These are phyloP conservation scores for Mustela nigripes DNA, from an alignment of 2,113 vertebrate species.

Conservation along the genomic window DNA sequence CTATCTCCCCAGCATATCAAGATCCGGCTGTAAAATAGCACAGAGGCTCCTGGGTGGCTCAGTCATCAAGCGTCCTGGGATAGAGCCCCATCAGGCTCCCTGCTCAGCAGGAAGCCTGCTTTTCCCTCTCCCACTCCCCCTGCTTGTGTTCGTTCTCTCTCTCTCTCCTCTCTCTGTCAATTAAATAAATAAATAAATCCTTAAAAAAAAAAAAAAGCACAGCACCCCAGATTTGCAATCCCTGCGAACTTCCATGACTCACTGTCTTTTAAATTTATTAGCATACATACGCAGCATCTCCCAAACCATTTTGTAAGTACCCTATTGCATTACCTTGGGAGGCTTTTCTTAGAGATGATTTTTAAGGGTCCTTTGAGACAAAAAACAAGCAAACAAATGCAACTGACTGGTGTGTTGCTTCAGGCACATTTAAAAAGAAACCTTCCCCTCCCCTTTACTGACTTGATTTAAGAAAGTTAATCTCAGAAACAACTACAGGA, in stretches of 20 bases:
- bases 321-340: not conserved
- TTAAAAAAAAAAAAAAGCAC: not conserved
- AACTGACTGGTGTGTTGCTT: not conserved
- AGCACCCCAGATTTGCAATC: not conserved
- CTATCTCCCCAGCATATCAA: not conserved
- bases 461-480: slow-evolving; percentile 40
- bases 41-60: not conserved
- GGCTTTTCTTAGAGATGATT: not conserved
- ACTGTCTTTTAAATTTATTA: not conserved
- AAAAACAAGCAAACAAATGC: not conserved
- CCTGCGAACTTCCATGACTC: not conserved
- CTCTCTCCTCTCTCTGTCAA: too few relatives aligned
- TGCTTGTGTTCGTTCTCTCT: too few relatives aligned
- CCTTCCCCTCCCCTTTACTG: not conserved
- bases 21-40: not conserved
- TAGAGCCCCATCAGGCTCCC: too few relatives aligned
- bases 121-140: too few relatives aligned
- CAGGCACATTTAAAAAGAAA: not conserved
- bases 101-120: too few relatives aligned
- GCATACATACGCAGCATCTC: not conserved
- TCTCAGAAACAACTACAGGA: not conserved
- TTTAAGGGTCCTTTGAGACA: not conserved
- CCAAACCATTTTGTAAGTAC: not conserved
- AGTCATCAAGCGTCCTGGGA: too few relatives aligned
- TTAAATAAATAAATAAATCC: too few relatives aligned